phyloP scores from a whole-genome alignment of 2,797 vertebrate species.

The Spinus pinus region DNA sequence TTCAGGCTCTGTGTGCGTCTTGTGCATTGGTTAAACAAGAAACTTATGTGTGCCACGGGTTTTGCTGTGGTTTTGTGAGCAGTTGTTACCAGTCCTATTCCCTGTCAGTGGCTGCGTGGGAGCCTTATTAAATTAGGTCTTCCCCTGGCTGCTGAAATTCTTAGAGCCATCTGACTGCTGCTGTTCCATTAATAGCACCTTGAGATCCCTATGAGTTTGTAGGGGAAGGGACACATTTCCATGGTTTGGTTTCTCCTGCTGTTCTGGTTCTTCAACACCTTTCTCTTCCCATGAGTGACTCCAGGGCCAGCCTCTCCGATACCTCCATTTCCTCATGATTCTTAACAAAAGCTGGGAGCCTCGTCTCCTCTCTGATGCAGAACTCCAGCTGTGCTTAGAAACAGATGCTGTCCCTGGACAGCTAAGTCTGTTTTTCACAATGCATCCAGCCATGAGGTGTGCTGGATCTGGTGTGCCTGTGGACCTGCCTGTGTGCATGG shows the following conservation, averaged over 20 bases:
- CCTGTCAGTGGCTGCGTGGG: background rate
- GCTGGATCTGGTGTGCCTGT: background rate
- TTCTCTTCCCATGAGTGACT: constrained; percentile 18
- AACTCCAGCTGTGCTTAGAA: background rate
- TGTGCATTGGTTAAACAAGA: background rate
- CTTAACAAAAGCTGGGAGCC: background rate
- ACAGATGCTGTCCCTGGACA: background rate
- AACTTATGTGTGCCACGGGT: background rate
- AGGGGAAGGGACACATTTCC: background rate
- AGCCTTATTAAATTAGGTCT: background rate
- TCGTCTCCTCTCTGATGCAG: background rate
- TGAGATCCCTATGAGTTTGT: background rate
- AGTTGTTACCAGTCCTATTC: background rate
- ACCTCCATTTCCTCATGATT: background rate
- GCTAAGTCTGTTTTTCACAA: background rate
- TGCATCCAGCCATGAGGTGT: fast-evolving
- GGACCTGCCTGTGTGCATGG: background rate
- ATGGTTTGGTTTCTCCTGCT: constrained; percentile 35
- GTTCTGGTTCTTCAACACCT: constrained; percentile 40
- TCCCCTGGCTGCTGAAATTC: background rate
- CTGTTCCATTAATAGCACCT: constrained; percentile 21
- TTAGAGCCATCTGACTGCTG: background rate
- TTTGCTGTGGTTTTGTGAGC: background rate
- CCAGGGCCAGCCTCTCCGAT: background rate
- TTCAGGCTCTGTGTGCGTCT: background rate